Evolutionary conservation across 1,140 invertebrate species (phyloP).

Genomic region (Ceratina japonica): DNA sequence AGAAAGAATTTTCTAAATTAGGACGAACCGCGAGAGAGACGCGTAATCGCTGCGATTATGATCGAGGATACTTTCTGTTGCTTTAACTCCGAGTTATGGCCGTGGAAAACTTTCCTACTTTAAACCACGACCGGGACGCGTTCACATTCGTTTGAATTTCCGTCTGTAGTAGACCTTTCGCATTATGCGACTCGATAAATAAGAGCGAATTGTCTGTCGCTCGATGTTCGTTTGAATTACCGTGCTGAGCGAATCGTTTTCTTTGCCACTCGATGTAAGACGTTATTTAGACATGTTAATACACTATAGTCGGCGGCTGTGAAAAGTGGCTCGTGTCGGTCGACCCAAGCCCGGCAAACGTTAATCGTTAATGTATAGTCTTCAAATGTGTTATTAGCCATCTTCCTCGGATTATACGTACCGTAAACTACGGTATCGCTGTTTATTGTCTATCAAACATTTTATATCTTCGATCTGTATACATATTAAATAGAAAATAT

Average conservation of each 20-base stretch:
- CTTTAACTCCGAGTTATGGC: neutral
- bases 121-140: neutral
- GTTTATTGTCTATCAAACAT: constrained; percentile 70
- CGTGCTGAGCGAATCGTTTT: neutral
- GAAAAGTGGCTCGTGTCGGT: constrained; percentile 43
- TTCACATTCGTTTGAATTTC: no score
- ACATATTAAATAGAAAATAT: constrained; percentile 73
- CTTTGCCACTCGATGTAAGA: constrained; percentile 27
- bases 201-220: no score
- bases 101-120: neutral
- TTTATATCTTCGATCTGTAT: constrained; percentile 72
- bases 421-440: no score
- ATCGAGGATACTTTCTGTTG: neutral
- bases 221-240: no score
- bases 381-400: constrained; percentile 54
- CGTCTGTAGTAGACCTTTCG: neutral
- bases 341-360: constrained; percentile 25
- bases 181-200: neutral
- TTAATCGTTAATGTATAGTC: constrained; percentile 67
- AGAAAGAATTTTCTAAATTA: constrained; percentile 4
- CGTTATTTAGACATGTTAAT: constrained; percentile 7
- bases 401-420: constrained; percentile 29
- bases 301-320: constrained; percentile 24
- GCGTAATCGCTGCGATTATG: neutral
- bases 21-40: neutral